Evolutionary conservation across 2,797 vertebrate genomes (phyloP).

Genomic region (Cryptoblepharus egeriae): DNA sequence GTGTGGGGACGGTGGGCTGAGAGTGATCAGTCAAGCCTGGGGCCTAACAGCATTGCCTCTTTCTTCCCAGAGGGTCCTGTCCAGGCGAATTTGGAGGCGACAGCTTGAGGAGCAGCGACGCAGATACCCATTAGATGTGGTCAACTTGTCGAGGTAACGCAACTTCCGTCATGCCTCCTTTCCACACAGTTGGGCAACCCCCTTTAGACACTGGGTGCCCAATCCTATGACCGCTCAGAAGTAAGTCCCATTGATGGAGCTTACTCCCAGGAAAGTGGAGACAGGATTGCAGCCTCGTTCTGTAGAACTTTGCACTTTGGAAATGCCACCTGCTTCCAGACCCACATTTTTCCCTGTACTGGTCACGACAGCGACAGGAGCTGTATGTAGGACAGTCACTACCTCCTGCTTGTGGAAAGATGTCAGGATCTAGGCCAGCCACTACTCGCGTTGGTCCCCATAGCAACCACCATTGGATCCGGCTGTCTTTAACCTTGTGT

Average conservation of each 20-base stretch:
- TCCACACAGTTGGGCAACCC: accelerated
- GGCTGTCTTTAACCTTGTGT: background rate
- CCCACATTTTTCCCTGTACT: background rate
- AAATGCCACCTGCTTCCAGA: background rate
- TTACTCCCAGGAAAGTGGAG: too few species aligned
- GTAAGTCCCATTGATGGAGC: too few species aligned
- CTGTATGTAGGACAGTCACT: slow-evolving; percentile 7
- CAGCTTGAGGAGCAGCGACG: background rate
- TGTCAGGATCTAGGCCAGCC: slow-evolving; percentile 13
- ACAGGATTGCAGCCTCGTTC: background rate
- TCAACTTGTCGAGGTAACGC: slow-evolving; percentile 14
- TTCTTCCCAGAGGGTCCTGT: background rate
- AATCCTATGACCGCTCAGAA: too few species aligned
- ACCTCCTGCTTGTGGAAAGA: background rate
- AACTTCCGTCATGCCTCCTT: background rate
- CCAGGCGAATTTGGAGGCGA: slow-evolving; percentile 4
- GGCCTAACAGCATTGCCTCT: background rate
- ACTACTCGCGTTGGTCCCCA: background rate
- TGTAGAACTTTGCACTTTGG: background rate
- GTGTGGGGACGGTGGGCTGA: background rate
- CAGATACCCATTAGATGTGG: slow-evolving; percentile 16
- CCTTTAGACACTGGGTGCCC: too few species aligned
- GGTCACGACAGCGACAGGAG: background rate
- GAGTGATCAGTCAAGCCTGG: background rate
- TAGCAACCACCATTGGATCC: background rate